phyloP scores from a whole-genome alignment of 2,888 invertebrate species.

The Drosophila meridionalis region DNA sequence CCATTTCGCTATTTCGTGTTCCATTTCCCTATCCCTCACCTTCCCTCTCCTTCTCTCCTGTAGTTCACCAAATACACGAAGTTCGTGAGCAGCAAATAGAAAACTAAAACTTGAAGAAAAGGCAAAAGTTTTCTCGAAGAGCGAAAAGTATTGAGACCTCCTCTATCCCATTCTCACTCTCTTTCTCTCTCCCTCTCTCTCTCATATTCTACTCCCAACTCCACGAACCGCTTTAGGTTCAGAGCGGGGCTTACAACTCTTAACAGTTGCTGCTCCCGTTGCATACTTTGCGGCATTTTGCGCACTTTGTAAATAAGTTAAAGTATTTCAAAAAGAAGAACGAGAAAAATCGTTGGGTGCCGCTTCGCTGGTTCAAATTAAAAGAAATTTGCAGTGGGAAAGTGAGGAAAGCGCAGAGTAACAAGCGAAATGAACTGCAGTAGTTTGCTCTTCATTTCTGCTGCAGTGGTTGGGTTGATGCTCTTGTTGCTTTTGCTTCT shows the following conservation, averaged over 20 bases:
- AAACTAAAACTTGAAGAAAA: constrained; percentile 15
- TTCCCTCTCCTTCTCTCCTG: neutral
- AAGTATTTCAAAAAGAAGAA: constrained; percentile 17
- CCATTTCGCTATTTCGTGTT: constrained; percentile 7
- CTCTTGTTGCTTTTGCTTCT: constrained; percentile 22
- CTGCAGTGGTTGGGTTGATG: neutral
- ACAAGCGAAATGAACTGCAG: constrained; percentile 39
- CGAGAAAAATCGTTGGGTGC: constrained; percentile 7
- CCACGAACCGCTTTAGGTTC: constrained; percentile 39
- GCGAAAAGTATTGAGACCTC: constrained; percentile 32
- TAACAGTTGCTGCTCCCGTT: constrained; percentile 31
- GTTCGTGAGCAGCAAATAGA: constrained; percentile 29
- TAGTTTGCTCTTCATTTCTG: constrained; percentile 22
- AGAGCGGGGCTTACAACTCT: constrained; percentile 32
- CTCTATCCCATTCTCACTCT: too few relatives aligned
- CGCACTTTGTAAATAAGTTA: constrained; percentile 50
- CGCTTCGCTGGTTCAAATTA: constrained; percentile 40
- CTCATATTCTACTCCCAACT: neutral
- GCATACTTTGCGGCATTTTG: constrained; percentile 51
- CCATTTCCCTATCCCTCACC: neutral
- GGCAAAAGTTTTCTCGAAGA: constrained; percentile 28
- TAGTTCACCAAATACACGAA: constrained; percentile 26
- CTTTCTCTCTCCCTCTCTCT: neutral
- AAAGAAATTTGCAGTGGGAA: constrained; percentile 31
- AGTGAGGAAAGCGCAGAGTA: constrained; percentile 3